Evolutionary conservation across 2,797 vertebrate genomes (phyloP), one percentile per base, ranked within the genome.

Genomic region (Peromyscus eremicus): DNA sequence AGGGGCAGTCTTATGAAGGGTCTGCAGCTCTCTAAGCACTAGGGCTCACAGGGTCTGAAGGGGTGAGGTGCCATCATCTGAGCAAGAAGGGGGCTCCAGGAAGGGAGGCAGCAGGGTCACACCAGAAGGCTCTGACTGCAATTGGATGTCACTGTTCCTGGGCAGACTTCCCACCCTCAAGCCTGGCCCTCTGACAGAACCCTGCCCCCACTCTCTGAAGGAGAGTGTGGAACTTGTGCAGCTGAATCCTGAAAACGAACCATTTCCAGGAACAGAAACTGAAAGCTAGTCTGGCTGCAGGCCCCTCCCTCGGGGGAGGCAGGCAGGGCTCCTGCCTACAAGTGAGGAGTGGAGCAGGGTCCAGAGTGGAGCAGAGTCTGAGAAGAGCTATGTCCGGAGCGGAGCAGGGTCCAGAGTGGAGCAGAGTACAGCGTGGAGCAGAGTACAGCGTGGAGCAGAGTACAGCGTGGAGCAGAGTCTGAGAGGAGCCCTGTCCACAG

Each of bases 251-350:
- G 46, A 40, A 87, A 93, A 79, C 73, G 1, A 23, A 6, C 25
- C 52, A 7, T 93, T 93, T 93, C 84, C 16, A 23, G 84, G 84
- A 93, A 80, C 4, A 6, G 84, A 93, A 93, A 93, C 92, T 55
- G 92, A 93, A 93, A 87, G 49, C 84, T 19, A 5, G 13, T 32
- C 34, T 0, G 17, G 4, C 32, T 5, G 23, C 34, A 40, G 68
- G 23, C n/a, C 27, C 73, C 60, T 5, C 62, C 75, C 3, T 23
- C 1, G 12, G 19, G 21, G 43, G 16, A 12, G 25, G 52, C 29
- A 71, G 83, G 13, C 37, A 46, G n/a, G 14, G 29, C 49, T 89
- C 21, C 13, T 2, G 6, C 2, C 6, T 64, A n/a, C 37, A n/a
- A 37, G 25, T 88, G 49, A 37, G 13, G 25, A 29, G 25, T 32